Base-by-base conservation (phyloP, 2,113 vertebrate species). In the Scomber scombrus region DNA sequence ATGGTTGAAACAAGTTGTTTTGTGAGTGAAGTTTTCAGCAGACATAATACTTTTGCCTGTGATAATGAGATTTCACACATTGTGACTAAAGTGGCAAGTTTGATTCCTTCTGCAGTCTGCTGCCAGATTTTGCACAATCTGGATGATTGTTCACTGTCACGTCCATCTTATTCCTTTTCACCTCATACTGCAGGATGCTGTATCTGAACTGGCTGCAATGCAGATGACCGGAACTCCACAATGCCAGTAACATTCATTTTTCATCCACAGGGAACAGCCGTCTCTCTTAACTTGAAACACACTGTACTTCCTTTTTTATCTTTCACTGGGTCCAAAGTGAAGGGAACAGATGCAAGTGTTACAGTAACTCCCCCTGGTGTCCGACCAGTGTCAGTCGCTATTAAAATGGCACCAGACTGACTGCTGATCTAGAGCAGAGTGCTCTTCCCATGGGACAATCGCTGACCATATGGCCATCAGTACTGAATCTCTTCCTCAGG, bases 241-340 rank as follows among this genome's bases (percentile, higher is more conserved):
- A 55, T 21, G 56, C 69, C 11, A 18, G 57, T 16, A 46, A 47
- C 54, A 57, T 76, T 14, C 16, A 31, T 16, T 54, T 65, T 71
- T 52, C 55, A 34, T 83, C 67, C 75, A 56, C 34, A 51, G 23
- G 15, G 19, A 74, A 45, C 49, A 75, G 46, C 34, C 3, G 49
- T 68, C 26, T 69, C 29, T 58, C 3, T 77, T 18, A 50, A 57
- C 45, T 26, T 31, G 51, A 31, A 76, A 74, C 77, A 66, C 57
- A 56, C 0, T 14, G 62, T 46, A 21, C 57, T 45, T 69, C 16
- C 51, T 47, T 80, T 26, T 52, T 61, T 29, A 2, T 68, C 45
- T 49, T 15, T 46, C 18, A 26, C 7, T 16, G 55, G 45, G 58
- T 66, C 74, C 70, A 29, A 16, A 63, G 19, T 3, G 18, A 52